Base-by-base conservation (phyloP, 2,113 vertebrate genomes). In the Aptenodytes patagonicus region DNA sequence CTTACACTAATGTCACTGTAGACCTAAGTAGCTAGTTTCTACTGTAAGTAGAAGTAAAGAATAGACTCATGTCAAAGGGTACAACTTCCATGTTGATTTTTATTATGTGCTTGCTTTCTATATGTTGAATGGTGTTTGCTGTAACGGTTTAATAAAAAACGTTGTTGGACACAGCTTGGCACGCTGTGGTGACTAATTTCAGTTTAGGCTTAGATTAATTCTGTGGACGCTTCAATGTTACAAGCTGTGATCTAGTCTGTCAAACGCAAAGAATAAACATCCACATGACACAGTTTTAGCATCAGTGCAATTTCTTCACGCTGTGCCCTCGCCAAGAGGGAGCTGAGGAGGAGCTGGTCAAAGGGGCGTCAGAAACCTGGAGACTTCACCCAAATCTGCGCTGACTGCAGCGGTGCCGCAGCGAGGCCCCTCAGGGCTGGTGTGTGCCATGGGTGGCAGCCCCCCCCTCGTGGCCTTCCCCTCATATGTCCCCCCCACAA, bases 101-200 rank as follows among this genome's bases (percentile, higher is more conserved):
- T 94, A 57, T n/a, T 47, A 73, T 6, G 3, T 49, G 34, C 57
- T 65, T 93, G 17, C 52, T 95, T 87, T 93, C 76, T 77, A 11
- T 46, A 19, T 76, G 20, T 70, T 61, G 66, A 72, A 49, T 0
- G 2, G 47, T 44, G 40, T 86, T 96, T 89, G 85, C 83, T 94
- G 4, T 60, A 65, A 89, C 36, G 62, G 83, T 96, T 97, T 95
- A 94, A 95, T 85, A 91, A 95, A 90, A 80, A 79, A 54, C 22
- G 42, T 70, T 73, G 61, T 66, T 77, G 70, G 51, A 79, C 69
- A 26, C 70, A 79, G 11, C 60, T 64, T 70, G 80, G 60, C 66
- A 47, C 21, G 9, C 25, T 32, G 46, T 54, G 83, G 77, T 92
- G 85, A 76, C 78, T 87, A 13, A 60, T 83, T 91, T 89, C 25